Evolutionary conservation across 2,888 invertebrate species (phyloP).

Genomic region (Drosophila neotestacea): DNA sequence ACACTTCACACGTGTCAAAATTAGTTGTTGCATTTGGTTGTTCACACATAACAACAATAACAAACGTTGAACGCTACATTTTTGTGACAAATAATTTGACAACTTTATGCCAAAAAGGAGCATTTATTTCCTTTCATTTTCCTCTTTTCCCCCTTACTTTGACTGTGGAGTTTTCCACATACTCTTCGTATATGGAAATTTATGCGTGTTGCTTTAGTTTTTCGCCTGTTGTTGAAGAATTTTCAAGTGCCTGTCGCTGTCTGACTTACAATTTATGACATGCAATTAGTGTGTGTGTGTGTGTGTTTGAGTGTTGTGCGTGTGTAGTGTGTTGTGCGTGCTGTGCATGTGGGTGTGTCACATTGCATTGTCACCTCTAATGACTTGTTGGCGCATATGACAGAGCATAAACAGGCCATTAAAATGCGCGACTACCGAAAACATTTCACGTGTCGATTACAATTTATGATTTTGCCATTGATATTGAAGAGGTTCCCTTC

Average conservation of each 20-base stretch:
- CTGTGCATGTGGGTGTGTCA: constrained; percentile 30
- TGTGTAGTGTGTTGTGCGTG: constrained; percentile 4
- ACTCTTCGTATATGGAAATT: constrained; percentile 51
- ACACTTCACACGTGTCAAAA: constrained; percentile 61
- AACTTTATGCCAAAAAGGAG: constrained; percentile 55
- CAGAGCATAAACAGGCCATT: constrained; percentile 75
- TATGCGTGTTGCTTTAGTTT: constrained; percentile 55
- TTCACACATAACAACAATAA: constrained; percentile 60
- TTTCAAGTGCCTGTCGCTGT: constrained; percentile 64
- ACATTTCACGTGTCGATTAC: constrained; percentile 62
- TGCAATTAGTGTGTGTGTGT: constrained; percentile 51
- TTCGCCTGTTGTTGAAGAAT: constrained; percentile 43
- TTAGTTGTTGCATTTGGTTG: constrained; percentile 62
- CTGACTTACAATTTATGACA: constrained; percentile 66
- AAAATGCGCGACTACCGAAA: constrained; percentile 56
- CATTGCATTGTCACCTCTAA: constrained; percentile 78
- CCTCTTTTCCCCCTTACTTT: background rate
- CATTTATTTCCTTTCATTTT: constrained; percentile 12
- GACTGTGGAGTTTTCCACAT: constrained; percentile 27
- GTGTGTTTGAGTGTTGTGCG: constrained; percentile 17
- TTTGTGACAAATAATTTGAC: constrained; percentile 61
- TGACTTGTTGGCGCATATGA: constrained; percentile 67
- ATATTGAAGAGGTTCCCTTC: constrained; percentile 18
- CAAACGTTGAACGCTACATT: constrained; percentile 8
- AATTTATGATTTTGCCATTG: constrained; percentile 57